Conservation (phyloP, 2,888 invertebrate species). For the Lordiphosa fenestrarum region DNA sequence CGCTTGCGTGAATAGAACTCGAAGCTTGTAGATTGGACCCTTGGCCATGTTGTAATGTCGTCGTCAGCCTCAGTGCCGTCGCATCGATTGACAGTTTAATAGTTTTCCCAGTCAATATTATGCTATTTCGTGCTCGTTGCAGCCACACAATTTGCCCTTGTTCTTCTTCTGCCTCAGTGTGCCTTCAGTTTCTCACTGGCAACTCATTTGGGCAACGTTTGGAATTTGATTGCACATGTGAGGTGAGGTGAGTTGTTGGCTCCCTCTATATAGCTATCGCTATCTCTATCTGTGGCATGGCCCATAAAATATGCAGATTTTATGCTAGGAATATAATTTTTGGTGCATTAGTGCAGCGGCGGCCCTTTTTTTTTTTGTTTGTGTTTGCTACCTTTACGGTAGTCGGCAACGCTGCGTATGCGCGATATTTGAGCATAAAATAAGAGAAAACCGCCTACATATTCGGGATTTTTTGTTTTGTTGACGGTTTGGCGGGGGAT, state of each 20-base stretch:
- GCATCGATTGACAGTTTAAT: constrained; percentile 65
- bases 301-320: constrained; percentile 55
- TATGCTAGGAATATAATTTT: constrained; percentile 50
- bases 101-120: constrained; percentile 66
- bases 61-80: constrained; percentile 6
- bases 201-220: constrained; percentile 53
- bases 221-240: constrained; percentile 57
- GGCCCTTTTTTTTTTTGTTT: background rate
- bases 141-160: constrained; percentile 23
- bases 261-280: too few species aligned
- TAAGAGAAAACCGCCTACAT: background rate
- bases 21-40: too few species aligned
- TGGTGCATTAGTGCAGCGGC: constrained; percentile 47
- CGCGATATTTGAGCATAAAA: constrained; percentile 38
- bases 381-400: constrained; percentile 9
- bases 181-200: constrained; percentile 8
- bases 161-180: background rate
- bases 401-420: constrained; percentile 43
- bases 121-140: constrained; percentile 56
- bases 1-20: too few species aligned
- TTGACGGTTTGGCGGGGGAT: too few species aligned
- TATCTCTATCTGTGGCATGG: background rate
- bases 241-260: too few species aligned
- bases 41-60: too few species aligned
- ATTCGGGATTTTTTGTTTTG: too few species aligned